Percentiles rank a stretch among this genome's conserved stretches.
These are phyloP conservation scores for Crocodylus rhombifer DNA, from an alignment of 2,797 vertebrate species.

Conservation along the genomic window DNA sequence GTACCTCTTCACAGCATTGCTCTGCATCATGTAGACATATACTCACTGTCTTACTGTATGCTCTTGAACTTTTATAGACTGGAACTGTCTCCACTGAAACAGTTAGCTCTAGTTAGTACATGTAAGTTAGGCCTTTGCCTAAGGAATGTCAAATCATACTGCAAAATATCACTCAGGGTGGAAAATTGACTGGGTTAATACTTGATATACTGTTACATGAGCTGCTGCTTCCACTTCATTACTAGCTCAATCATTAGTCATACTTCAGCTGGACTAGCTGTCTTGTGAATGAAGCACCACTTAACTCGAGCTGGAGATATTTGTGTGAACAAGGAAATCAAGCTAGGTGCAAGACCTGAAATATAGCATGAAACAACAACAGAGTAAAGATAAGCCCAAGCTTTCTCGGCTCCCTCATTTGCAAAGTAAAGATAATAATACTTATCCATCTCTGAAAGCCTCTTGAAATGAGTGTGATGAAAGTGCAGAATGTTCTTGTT, in stretches of 20 bases:
- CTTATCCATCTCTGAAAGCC: not conserved
- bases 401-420: not conserved
- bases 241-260: not conserved
- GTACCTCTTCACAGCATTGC: no score
- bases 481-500: not conserved
- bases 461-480: not conserved
- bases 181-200: not conserved
- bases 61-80: not conserved
- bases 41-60: not conserved
- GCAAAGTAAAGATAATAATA: not conserved
- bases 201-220: not conserved
- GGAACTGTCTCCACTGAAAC: no score
- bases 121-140: not conserved
- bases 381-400: not conserved
- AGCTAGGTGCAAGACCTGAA: not conserved
- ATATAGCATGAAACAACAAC: not conserved
- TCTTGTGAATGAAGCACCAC: not conserved
- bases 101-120: not conserved
- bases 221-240: not conserved
- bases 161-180: not conserved
- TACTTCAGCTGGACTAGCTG: no score
- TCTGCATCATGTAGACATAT: not conserved
- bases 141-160: not conserved
- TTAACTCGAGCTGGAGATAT: accelerated
- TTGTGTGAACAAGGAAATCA: not conserved